Conservation (phyloP, 2,113 vertebrate species). For the Rhagologus leucostigma region DNA sequence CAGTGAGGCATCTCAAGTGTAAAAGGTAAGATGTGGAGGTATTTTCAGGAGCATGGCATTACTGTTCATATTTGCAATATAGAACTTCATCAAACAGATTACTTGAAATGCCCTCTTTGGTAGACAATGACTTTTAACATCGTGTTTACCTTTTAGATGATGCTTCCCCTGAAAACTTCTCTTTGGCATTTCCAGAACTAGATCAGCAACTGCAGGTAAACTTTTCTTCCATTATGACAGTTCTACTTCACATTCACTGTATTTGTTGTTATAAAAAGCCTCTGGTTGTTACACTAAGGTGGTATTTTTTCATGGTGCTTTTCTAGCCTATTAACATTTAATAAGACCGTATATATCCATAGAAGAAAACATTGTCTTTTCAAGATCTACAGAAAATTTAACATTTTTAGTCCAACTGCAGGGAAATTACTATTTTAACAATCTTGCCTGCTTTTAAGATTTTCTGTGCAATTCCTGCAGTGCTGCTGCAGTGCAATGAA, state of each 20-base stretch:
- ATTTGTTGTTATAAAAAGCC: not conserved
- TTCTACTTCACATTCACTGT: not conserved
- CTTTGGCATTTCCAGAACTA: conserved; percentile 80
- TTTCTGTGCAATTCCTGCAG: not conserved
- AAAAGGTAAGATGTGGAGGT: not conserved
- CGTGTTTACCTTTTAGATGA: conserved; percentile 69
- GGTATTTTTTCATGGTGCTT: not conserved
- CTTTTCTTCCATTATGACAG: not conserved
- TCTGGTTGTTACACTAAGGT: not conserved
- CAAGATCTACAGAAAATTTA: not conserved
- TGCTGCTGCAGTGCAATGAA: not conserved
- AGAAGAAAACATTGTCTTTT: not conserved
- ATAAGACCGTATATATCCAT: not conserved
- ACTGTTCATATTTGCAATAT: not conserved
- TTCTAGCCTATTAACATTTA: not conserved
- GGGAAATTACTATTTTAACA: not conserved
- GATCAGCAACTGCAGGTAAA: conserved; percentile 86
- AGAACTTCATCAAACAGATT: not conserved
- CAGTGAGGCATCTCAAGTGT: not conserved
- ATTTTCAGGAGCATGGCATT: not conserved
- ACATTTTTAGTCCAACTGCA: not conserved
- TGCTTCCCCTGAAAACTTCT: conserved; percentile 72
- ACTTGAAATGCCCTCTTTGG: not conserved
- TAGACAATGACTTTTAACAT: not conserved
- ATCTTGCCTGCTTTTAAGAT: not conserved